phyloP scores from a whole-genome alignment of 2,888 invertebrate species.

The Oasisia sp. region DNA sequence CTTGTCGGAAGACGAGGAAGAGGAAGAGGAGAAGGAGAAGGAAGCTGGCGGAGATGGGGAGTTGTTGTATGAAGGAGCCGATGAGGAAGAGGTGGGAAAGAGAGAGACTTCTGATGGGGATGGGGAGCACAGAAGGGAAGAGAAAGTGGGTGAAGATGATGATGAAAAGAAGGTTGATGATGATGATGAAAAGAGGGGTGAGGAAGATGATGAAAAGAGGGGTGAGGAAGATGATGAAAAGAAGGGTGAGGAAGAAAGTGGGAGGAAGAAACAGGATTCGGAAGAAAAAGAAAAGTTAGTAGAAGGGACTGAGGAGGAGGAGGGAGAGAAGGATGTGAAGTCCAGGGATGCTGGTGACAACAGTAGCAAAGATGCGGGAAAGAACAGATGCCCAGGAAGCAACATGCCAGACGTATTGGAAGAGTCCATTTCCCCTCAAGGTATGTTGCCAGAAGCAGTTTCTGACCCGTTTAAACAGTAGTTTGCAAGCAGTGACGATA shows the following conservation, averaged over 20 bases:
- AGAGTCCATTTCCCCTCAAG: background rate
- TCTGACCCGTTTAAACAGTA: background rate
- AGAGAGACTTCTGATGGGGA: background rate
- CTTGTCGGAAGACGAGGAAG: conserved; percentile 31
- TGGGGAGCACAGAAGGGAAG: background rate
- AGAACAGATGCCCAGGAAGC: background rate
- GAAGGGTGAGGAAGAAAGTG: background rate
- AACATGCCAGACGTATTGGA: background rate
- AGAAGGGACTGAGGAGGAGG: background rate
- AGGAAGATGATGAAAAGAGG: background rate
- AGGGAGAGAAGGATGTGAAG: background rate
- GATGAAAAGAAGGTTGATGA: background rate
- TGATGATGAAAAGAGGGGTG: background rate
- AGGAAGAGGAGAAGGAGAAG: background rate
- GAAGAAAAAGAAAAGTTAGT: background rate
- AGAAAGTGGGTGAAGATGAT: background rate
- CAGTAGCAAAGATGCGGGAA: background rate
- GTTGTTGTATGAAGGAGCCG: background rate
- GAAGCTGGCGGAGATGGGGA: background rate
- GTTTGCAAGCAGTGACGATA: no score
- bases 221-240: background rate
- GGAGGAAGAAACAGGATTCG: background rate
- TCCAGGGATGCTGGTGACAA: background rate
- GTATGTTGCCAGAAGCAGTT: background rate
- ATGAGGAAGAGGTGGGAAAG: background rate